These are phyloP conservation scores for Lepisosteus osseus DNA, from an alignment of 2,113 vertebrate species.

Conservation along the genomic window DNA sequence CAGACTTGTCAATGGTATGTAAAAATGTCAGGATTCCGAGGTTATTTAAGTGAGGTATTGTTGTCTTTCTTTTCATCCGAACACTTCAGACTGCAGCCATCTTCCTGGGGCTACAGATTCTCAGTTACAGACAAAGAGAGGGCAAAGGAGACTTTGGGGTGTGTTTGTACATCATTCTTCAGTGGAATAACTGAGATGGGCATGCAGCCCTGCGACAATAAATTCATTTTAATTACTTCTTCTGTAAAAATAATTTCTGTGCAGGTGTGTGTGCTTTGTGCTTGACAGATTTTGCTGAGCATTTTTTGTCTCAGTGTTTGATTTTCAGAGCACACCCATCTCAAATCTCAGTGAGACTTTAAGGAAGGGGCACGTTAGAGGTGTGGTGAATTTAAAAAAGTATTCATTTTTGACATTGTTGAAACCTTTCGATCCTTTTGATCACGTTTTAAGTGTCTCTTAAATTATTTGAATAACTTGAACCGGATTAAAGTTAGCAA, in stretches of 20 bases:
- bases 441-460: too few species aligned
- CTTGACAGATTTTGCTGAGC: background rate
- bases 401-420: too few species aligned
- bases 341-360: too few species aligned
- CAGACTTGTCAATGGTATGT: background rate
- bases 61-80: background rate
- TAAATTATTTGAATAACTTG: too few species aligned
- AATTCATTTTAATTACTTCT: constrained; percentile 15
- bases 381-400: too few species aligned
- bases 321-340: background rate
- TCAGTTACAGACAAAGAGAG: constrained; percentile 8
- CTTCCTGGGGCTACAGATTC: background rate
- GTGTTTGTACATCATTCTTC: too few species aligned
- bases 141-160: background rate
- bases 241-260: background rate
- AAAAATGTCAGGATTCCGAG: background rate
- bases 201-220: constrained; percentile 5
- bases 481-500: too few species aligned
- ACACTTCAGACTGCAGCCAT: background rate
- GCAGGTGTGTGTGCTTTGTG: background rate
- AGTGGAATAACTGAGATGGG: constrained; percentile 16
- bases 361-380: too few species aligned
- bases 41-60: background rate
- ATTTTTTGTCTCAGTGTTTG: background rate
- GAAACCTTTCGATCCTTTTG: too few species aligned